Evolutionary conservation across 2,888 invertebrate genomes (phyloP).

Genomic region (Acanthosoma haemorrhoidale): DNA sequence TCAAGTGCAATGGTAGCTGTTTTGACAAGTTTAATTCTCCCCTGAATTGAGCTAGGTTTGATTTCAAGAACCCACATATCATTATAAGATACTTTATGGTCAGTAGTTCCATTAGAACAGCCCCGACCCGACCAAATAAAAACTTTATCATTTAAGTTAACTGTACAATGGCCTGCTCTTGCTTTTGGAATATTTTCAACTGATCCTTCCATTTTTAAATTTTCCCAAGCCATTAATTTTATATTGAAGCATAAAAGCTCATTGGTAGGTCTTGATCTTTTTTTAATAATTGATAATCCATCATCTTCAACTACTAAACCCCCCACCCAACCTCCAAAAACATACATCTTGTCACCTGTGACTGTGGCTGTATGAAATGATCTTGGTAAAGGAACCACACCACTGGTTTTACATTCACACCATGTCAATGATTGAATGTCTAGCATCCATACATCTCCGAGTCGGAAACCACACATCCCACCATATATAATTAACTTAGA

Average conservation of each 20-base stretch:
- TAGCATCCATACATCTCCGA: constrained; percentile 93
- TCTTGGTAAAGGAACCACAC: constrained; percentile 82
- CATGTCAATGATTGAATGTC: constrained; percentile 87
- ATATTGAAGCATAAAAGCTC: constrained; percentile 89
- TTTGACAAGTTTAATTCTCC: constrained; percentile 83
- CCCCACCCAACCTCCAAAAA: constrained; percentile 99
- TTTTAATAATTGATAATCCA: constrained; percentile 88
- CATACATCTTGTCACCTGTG: constrained; percentile 91
- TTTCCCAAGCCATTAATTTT: constrained; percentile 89
- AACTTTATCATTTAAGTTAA: constrained; percentile 88
- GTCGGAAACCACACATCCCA: constrained; percentile 94
- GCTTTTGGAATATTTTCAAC: constrained; percentile 74
- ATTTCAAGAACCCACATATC: constrained; percentile 92
- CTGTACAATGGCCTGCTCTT: constrained; percentile 94
- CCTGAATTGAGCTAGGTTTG: constrained; percentile 76
- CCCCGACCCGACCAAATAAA: constrained; percentile 98
- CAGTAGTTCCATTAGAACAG: constrained; percentile 98
- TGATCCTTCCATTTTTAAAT: constrained; percentile 63
- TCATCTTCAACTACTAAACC: constrained; percentile 79
- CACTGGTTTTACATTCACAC: constrained; percentile 80
- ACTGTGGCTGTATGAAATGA: constrained; percentile 94
- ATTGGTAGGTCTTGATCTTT: constrained; percentile 99
- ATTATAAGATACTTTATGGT: constrained; percentile 91
- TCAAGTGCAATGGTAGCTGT: constrained; percentile 90
- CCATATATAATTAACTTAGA: constrained; percentile 90